Evolutionary conservation across 2,113 vertebrate species (phyloP).

Genomic region (Leptobrachium leishanense): DNA sequence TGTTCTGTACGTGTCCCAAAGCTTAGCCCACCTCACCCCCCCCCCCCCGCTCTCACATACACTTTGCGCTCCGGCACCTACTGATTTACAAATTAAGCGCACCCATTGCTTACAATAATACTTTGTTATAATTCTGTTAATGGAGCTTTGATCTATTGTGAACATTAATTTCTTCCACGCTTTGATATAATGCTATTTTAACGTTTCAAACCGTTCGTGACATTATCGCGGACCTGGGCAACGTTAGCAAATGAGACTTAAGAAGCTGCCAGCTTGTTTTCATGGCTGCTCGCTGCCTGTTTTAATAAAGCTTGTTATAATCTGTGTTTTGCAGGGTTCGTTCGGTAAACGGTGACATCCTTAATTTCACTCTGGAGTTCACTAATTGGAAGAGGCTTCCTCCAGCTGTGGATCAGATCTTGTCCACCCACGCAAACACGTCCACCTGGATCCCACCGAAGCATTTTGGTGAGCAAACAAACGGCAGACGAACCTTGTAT

Average conservation of each 20-base stretch:
- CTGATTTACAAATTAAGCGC: too few species aligned
- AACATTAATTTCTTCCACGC: too few species aligned
- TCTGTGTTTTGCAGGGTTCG: conserved; percentile 63
- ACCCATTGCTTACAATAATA: too few species aligned
- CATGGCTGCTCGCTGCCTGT: background rate
- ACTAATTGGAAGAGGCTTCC: conserved; percentile 81
- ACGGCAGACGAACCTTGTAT: conserved; percentile 23
- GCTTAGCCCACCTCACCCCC: too few species aligned
- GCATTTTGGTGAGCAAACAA: conserved; percentile 68
- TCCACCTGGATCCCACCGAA: conserved; percentile 63
- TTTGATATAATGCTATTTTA: too few species aligned
- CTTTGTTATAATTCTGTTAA: too few species aligned
- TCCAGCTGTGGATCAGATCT: conserved; percentile 58
- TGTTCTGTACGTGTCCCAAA: too few species aligned
- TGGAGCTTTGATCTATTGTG: too few species aligned
- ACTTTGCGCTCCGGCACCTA: too few species aligned
- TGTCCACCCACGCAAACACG: conserved; percentile 61
- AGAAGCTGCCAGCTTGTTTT: background rate
- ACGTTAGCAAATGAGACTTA: background rate
- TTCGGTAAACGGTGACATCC: conserved; percentile 58
- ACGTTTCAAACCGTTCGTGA: too few species aligned
- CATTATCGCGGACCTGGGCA: too few species aligned
- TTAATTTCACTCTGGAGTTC: conserved; percentile 81
- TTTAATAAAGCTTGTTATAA: conserved; percentile 25
- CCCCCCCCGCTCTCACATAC: too few species aligned